Base-by-base conservation (phyloP, 2,888 invertebrate genomes). In the Seira ritae region DNA sequence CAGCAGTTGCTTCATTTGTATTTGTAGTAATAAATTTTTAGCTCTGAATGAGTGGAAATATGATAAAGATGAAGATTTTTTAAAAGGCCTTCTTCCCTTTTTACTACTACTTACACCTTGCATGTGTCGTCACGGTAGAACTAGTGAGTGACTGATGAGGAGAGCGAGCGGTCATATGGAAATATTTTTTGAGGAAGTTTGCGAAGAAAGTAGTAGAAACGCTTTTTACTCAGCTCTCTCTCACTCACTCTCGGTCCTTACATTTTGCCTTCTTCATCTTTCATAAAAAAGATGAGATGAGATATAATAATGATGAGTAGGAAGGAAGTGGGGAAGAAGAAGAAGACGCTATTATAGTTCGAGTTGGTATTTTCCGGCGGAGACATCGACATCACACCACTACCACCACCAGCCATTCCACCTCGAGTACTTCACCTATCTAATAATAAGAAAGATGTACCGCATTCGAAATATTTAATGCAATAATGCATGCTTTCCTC, bases 91-190 rank as follows among this genome's bases (percentile, higher is more conserved):
- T 42, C 4, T 42, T 42, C 12, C 42, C 42, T 42, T 74, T 73
- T 73, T 73, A 73, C 10, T 42, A 73, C 73, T 75, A 50, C 75
- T 81, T 81, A 75, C 80, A 81, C 80, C 80, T 81, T 81, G 80
- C 75, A 81, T 81, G 80, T 81, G 80, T 81, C 80, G 80, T 81
- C 80, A 81, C 80, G 80, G 24, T 81, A 81, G 75, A 81, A 81
- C 55, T 81, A 75, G 75, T 74, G 22, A 81, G 75, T 81, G 71
- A 81, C 75, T 81, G 80, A 73, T 80, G 80, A 74, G 66, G 50
- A 10, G 50, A 67, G 67, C 23, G 75, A 42, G 75, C 80, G 80
- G 75, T 81, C 80, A 81, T 81, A 75, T 81, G 80, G 80, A 74
- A 68, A 73, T 80, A 50, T 71, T 22, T 70, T 70, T 8, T 70